phyloP scores from a whole-genome alignment of 2,888 invertebrate genomes.

The Cephus nigrinus region DNA sequence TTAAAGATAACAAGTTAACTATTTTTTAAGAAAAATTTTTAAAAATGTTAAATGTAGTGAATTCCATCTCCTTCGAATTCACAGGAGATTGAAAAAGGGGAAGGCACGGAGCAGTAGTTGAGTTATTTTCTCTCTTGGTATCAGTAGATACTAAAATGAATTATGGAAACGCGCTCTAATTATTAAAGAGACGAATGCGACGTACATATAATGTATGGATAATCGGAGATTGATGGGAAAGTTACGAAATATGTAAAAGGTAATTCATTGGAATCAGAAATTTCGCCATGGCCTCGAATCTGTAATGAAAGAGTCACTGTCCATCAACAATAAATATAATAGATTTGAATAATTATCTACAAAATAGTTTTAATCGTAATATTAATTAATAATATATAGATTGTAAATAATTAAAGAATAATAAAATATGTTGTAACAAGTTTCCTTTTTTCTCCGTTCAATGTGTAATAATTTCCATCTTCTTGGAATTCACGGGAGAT shows the following conservation, averaged over 20 bases:
- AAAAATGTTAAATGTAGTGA: conserved; percentile 8
- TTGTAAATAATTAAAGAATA: conserved; percentile 66
- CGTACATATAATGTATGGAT: too few species aligned
- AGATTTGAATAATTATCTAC: conserved; percentile 60
- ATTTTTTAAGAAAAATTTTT: conserved; percentile 17
- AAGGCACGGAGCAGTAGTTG: conserved; percentile 53
- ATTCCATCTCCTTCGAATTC: conserved; percentile 19
- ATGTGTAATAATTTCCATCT: too few species aligned
- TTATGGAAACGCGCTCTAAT: too few species aligned
- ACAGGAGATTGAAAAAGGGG: conserved; percentile 35
- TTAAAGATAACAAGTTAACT: conserved; percentile 59
- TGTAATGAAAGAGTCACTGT: too few species aligned
- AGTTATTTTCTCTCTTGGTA: conserved; percentile 24
- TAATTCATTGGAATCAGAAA: too few species aligned
- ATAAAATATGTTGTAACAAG: conserved; percentile 64
- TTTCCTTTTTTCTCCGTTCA: too few species aligned
- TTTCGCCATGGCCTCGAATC: too few species aligned
- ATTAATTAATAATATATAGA: conserved; percentile 65
- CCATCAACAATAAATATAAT: neutral
- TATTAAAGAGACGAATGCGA: too few species aligned
- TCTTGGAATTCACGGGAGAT: too few species aligned
- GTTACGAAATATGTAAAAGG: too few species aligned
- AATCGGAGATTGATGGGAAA: too few species aligned
- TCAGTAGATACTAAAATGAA: too few species aligned
- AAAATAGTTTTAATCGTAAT: conserved; percentile 66